phyloP scores from a whole-genome alignment of 1,140 invertebrate genomes.

The Bicyclus anynana region DNA sequence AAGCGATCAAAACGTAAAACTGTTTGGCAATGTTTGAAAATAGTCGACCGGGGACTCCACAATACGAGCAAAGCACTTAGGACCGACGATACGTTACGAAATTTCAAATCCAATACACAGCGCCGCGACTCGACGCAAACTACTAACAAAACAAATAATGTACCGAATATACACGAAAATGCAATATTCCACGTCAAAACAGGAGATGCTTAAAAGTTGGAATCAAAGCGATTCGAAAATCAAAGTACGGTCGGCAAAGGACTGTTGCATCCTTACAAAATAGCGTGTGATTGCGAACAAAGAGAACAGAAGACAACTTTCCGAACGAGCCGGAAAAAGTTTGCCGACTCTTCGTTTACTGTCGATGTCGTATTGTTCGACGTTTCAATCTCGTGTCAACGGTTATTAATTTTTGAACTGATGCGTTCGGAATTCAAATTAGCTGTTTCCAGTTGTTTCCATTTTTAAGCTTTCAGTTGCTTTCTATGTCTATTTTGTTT shows the following conservation, averaged over 20 bases:
- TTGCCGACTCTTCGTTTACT: slow-evolving; percentile 46
- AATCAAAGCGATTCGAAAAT: slow-evolving; percentile 68
- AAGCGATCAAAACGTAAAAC: slow-evolving; percentile 10
- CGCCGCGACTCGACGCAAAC: slow-evolving; percentile 14
- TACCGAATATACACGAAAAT: slow-evolving; percentile 62
- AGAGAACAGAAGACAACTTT: slow-evolving; percentile 49
- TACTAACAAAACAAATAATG: slow-evolving; percentile 47
- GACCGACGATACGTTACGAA: slow-evolving; percentile 18
- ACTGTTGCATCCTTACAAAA: slow-evolving; percentile 68
- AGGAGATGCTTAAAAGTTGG: slow-evolving; percentile 70
- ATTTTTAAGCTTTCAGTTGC: neutral
- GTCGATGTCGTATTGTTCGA: slow-evolving; percentile 41
- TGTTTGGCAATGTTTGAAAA: slow-evolving; percentile 17
- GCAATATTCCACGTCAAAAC: slow-evolving; percentile 67
- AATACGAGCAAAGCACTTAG: slow-evolving; percentile 4
- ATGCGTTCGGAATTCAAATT: slow-evolving; percentile 32
- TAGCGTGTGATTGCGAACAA: slow-evolving; percentile 64
- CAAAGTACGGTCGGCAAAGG: slow-evolving; percentile 63
- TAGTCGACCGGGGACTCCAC: slow-evolving; percentile 18
- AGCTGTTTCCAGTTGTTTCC: slow-evolving; percentile 12
- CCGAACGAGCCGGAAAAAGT: slow-evolving; percentile 57
- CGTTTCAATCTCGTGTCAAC: slow-evolving; percentile 48
- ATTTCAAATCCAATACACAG: slow-evolving; percentile 26
- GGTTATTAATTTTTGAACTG: slow-evolving; percentile 42
- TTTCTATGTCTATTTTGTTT: neutral